Evolutionary conservation across 2,888 invertebrate genomes (phyloP), one percentile per base, ranked within the genome.

Genomic region (Clostera curtula): DNA sequence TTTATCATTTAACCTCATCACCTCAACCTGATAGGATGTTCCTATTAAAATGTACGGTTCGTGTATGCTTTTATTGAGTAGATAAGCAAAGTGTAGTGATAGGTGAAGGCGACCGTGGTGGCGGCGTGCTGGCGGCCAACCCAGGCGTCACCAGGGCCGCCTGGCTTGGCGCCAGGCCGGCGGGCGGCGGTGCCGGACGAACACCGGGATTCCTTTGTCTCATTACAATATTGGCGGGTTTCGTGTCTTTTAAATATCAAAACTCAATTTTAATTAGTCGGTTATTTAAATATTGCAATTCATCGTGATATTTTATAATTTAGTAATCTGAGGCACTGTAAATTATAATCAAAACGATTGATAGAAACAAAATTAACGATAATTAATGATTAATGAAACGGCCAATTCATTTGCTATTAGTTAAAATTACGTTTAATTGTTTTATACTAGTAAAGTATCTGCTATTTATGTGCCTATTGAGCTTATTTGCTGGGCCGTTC

Each of bases 151-250:
- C 76, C 76, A 76, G 75, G 77, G 79, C 75, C 79, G 79, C 67
- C 79, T 80, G 82, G 83, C 80, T 57, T 63, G 82, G 80, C 82
- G 82, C 83, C 82, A 82, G 82, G 79, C 79, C 61, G 82, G 83
- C 83, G 82, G 79, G 74, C 74, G 76, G 76, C 80, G 61, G 73
- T 74, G 76, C 75, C 80, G 61, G 73, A 69, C 68, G 61, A 56
- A 52, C 68, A 67, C 63, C 74, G 83, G 83, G 82, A 82, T 83
- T 82, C 82, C 83, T 83, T 83, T 83, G 83, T 83, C 73, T 82
- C 74, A 70, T 73, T 71, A 72, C 63, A 66, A 61, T 10, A 10
- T 15, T n/a, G n/a, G n/a, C n/a, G n/a, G n/a, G n/a, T n/a, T n/a
- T n/a, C n/a, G n/a, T n/a, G n/a, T n/a, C n/a, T n/a, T n/a, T n/a